phyloP scores from a whole-genome alignment of 2,797 vertebrate species.

The Triplophysa bombifrons region DNA sequence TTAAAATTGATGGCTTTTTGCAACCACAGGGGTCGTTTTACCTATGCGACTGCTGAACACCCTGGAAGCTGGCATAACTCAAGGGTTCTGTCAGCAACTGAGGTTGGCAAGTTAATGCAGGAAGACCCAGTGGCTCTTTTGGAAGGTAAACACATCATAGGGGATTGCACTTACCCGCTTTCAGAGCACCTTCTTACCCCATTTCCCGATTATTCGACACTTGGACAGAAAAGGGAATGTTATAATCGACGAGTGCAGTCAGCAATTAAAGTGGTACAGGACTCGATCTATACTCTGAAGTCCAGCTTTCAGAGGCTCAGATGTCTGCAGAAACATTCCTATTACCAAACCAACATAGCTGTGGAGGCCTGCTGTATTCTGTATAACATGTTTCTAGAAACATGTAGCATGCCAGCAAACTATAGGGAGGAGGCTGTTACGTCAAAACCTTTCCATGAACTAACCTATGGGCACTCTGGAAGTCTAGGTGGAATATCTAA shows the following conservation, averaged over 20 bases:
- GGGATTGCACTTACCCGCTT: slow-evolving; percentile 50
- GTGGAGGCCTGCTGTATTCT: slow-evolving; percentile 56
- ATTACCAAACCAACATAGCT: slow-evolving; percentile 35
- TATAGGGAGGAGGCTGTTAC: slow-evolving; percentile 13
- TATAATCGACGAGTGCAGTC: slow-evolving; percentile 56
- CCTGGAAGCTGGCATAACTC: slow-evolving; percentile 58
- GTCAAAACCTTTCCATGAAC: slow-evolving; percentile 53
- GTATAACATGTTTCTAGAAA: slow-evolving; percentile 55
- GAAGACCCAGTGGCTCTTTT: slow-evolving; percentile 51
- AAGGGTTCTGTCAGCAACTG: slow-evolving; percentile 46
- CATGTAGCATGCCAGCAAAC: slow-evolving; percentile 7
- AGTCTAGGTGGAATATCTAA: slow-evolving; percentile 60
- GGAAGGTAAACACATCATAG: slow-evolving; percentile 49
- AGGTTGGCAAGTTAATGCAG: slow-evolving; percentile 49
- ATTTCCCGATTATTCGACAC: slow-evolving; percentile 53
- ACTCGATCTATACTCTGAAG: slow-evolving; percentile 44
- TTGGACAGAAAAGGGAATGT: slow-evolving; percentile 51
- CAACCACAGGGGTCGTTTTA: slow-evolving; percentile 49
- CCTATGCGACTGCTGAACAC: slow-evolving; percentile 49
- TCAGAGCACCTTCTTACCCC: slow-evolving; percentile 56
- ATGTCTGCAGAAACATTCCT: slow-evolving; percentile 48
- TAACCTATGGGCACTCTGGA: slow-evolving; percentile 54
- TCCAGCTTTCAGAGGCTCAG: slow-evolving; percentile 48
- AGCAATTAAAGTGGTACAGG: slow-evolving; percentile 47
- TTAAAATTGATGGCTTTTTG: slow-evolving; percentile 56